Conservation (phyloP, 2,797 vertebrate genomes). For the Mallotus villosus region DNA sequence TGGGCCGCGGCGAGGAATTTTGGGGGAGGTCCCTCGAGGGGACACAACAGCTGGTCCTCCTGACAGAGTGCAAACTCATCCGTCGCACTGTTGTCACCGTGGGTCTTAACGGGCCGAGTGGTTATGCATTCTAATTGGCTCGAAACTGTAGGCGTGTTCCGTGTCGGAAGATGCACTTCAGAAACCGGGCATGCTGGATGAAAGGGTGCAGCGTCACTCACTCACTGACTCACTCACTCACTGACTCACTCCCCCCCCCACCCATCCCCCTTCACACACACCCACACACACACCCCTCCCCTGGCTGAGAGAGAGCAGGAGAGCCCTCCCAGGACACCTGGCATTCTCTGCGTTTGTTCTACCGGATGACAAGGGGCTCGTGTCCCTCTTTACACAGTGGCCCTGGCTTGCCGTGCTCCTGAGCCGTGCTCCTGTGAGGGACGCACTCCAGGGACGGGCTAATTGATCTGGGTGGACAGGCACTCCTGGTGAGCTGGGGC, state of each 20-base stretch:
- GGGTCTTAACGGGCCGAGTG: constrained; percentile 62
- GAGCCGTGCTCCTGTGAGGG: not conserved
- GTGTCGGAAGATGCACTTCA: not conserved
- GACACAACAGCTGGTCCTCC: constrained; percentile 66
- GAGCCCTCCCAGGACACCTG: constrained; percentile 45
- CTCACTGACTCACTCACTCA: too few relatives aligned
- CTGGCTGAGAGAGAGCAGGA: constrained; percentile 11
- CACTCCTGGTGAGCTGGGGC: constrained; percentile 24
- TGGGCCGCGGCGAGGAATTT: constrained; percentile 47
- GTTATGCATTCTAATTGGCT: constrained; percentile 63
- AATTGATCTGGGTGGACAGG: constrained; percentile 8
- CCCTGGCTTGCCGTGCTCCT: too few relatives aligned
- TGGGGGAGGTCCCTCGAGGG: constrained; percentile 61
- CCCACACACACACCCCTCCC: not conserved
- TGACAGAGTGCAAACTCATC: constrained; percentile 69
- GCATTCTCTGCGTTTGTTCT: constrained; percentile 47
- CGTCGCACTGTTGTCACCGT: constrained; percentile 57
- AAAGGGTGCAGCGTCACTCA: too few relatives aligned
- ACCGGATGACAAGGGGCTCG: not conserved
- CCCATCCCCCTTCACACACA: constrained; percentile 2
- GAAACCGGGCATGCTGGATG: too few relatives aligned
- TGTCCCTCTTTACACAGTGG: not conserved
- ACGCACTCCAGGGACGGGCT: constrained; percentile 13
- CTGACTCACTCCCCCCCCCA: not conserved
- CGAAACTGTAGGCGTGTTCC: not conserved